Evolutionary conservation across 2,888 invertebrate genomes (phyloP), one percentile per base, ranked within the genome.

Genomic region (Amblyteles armatorius): DNA sequence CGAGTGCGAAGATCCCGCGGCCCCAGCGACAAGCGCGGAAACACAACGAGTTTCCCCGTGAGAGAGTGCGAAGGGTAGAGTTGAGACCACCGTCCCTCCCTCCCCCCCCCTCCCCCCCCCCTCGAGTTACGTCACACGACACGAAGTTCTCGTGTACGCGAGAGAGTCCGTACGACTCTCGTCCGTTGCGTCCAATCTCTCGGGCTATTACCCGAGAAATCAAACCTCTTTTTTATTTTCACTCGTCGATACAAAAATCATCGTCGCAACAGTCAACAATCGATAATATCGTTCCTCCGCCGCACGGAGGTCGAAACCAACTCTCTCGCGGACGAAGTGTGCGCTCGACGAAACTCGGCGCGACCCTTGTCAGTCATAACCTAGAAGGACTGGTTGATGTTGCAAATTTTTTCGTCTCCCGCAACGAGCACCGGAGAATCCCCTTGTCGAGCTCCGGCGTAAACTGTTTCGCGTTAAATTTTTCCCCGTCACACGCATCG

Each of bases 101-200:
- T 19, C 11, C 60, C 19, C 48, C 29, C 57, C 33, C 60, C 19
- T 33, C 29, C 57, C 33, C 29, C 67, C 44, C 60, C 68, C 44
- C 26, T 57, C 33, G 52, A 79, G 86, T 88, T 88, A 87, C 87
- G 87, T 87, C 87, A 88, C 85, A 86, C 86, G 63, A 77, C 80
- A 86, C 85, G 80, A 76, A 82, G 69, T 81, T 81, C 73, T 83
- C 82, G 85, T 85, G 80, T 77, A 73, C 82, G 73, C 65, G 79
- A 82, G 79, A 72, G 83, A 84, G 76, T 72, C 81, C 60, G 77
- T 79, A 82, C 81, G 55, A 82, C 81, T 74, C 82, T 82, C 79
- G 79, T 26, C 29, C 79, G 84, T 81, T 82, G 76, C 81, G 73
- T 84, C 81, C 72, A 74, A 77, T 57, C 77, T 77, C 83, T 29